Evolutionary conservation across 2,113 vertebrate species (phyloP).

Genomic region (Oryzias melastigma): DNA sequence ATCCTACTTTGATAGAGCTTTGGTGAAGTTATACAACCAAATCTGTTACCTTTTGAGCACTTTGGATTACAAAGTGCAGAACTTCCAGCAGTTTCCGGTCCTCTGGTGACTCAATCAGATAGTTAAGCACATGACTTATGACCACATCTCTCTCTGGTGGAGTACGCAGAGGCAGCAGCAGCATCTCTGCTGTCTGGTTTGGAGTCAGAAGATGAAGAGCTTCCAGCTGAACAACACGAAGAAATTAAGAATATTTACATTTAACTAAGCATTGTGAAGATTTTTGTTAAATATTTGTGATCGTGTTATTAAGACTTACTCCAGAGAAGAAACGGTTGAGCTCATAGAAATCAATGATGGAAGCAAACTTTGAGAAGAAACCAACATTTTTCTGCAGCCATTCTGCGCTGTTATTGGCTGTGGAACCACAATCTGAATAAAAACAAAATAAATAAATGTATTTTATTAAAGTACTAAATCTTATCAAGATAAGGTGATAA

Average conservation of each 20-base stretch:
- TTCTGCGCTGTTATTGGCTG: constrained; percentile 45
- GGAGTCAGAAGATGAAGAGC: constrained; percentile 54
- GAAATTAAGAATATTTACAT: neutral
- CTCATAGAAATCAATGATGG: constrained; percentile 47
- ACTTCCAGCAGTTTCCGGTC: constrained; percentile 30
- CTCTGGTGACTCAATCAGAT: constrained; percentile 41
- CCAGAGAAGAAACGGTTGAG: constrained; percentile 58
- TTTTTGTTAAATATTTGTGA: neutral
- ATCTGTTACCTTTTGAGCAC: constrained; percentile 45
- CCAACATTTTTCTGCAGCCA: constrained; percentile 64
- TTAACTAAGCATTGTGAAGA: no score
- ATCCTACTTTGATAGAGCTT: neutral
- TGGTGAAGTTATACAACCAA: neutral
- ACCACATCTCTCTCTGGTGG: constrained; percentile 48
- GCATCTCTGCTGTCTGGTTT: constrained; percentile 57
- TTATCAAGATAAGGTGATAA: no score
- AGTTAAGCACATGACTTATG: constrained; percentile 64
- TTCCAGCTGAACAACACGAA: constrained; percentile 44
- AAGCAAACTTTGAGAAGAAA: constrained; percentile 46
- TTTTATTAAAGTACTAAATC: no score
- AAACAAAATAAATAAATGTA: constrained; percentile 3
- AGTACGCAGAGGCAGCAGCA: constrained; percentile 50
- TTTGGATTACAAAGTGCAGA: constrained; percentile 22
- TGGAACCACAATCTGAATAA: constrained; percentile 41
- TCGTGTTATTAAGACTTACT: constrained; percentile 38